A percentile compares a stretch with the other conserved stretches of the same genome.
Evolutionary conservation across 2,888 invertebrate genomes (phyloP).

Genomic region (Lagria hirta): DNA sequence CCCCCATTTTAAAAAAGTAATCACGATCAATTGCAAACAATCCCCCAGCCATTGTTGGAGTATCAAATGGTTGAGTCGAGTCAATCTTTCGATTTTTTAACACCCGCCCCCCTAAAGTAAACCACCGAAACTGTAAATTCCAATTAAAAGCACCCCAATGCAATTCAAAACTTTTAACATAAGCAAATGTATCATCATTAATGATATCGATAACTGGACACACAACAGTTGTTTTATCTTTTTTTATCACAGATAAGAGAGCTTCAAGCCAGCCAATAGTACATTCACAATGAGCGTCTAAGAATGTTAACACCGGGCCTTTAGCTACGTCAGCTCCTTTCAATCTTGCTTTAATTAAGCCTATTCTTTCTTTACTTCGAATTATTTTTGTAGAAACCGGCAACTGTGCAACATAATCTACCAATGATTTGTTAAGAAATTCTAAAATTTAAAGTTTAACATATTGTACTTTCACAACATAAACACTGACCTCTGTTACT

Average conservation of each 20-base stretch:
- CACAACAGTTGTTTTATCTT: slow-evolving; percentile 66
- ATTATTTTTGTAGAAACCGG: slow-evolving; percentile 66
- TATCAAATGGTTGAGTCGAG: slow-evolving; percentile 69
- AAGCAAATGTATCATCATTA: slow-evolving; percentile 94
- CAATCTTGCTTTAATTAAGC: slow-evolving; percentile 80
- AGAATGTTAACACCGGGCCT: slow-evolving; percentile 81
- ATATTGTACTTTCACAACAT: no score
- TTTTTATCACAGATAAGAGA: slow-evolving; percentile 58
- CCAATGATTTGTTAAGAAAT: slow-evolving; percentile 65
- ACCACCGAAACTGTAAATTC: slow-evolving; percentile 89
- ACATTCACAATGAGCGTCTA: slow-evolving; percentile 94
- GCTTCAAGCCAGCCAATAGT: slow-evolving; percentile 70
- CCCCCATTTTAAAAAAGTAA: slow-evolving; percentile 82
- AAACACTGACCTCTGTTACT: slow-evolving; percentile 78
- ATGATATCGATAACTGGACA: slow-evolving; percentile 93
- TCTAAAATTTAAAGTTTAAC: slow-evolving; percentile 49
- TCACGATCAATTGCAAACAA: slow-evolving; percentile 85
- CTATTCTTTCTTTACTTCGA: slow-evolving; percentile 68
- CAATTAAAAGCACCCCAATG: slow-evolving; percentile 99
- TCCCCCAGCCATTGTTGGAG: slow-evolving; percentile 94
- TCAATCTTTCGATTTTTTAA: slow-evolving; percentile 63
- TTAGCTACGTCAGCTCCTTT: slow-evolving; percentile 71
- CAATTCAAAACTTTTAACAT: slow-evolving; percentile 90
- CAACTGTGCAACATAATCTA: slow-evolving; percentile 66
- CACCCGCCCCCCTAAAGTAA: slow-evolving; percentile 70